Base-by-base conservation (phyloP, 2,888 invertebrate genomes). In the Lordiphosa fenestrarum region DNA sequence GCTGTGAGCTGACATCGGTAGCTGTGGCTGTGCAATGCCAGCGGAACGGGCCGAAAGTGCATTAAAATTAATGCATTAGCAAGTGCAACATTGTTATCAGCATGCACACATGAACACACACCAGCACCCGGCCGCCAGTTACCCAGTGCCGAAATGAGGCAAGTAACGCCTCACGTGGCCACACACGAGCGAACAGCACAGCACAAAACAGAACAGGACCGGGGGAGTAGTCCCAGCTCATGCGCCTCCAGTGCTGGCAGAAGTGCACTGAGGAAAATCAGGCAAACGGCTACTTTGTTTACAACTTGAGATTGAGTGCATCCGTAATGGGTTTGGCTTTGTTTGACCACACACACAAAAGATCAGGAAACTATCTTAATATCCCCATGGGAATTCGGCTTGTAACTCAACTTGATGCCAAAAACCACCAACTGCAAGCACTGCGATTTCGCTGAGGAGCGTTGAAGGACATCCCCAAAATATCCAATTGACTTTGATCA, bases 41-140 rank as follows among this genome's bases (percentile, higher is more conserved):
- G 2, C 47, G 19, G 37, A 15, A 57, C 49, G 58, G 44, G 53
- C 66, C 73, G 62, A 80, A 75, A 80, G 73, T 78, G 77, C 85
- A 78, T 78, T 78, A 78, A 78, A 78, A 78, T 78, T 78, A 78
- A 78, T 78, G 77, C 77, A 78, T 78, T 78, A 78, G 77, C 77
- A 85, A 78, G 85, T 78, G 77, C 77, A 78, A 78, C 85, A 78
- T 85, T 78, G 77, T 78, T 78, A 78, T 78, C 77, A 85, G 77
- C 65, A 64, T 73, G 85, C 85, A 78, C 78, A 78, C 78, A 78
- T 78, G 78, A 85, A 78, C 73, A 85, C 82, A 64, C 55, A 15
- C 85, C 15, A 15, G 15, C 49, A 33, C 41, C 37, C 50, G 7
- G 46, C 42, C 59, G 42, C 38, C 70, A 65, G 38, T 19, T 19